Conservation (phyloP, 2,797 vertebrate genomes). For the Holocentrus rufus region DNA sequence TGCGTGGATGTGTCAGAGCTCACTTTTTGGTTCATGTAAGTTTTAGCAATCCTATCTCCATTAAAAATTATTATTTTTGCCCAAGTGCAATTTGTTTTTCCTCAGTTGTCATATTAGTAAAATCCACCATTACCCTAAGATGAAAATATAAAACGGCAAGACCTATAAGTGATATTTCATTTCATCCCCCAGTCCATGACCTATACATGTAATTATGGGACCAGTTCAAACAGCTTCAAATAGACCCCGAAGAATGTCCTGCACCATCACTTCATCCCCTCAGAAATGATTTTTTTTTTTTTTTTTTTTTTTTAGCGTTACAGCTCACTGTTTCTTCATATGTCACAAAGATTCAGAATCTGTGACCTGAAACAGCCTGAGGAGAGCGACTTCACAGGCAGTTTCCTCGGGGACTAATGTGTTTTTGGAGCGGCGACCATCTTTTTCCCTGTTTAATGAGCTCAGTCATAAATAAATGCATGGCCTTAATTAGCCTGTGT, state of each 20-base stretch:
- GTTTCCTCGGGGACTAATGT: constrained; percentile 78
- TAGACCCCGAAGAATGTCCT: constrained; percentile 71
- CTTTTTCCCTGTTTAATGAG: constrained; percentile 81
- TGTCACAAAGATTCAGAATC: constrained; percentile 76
- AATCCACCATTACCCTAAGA: constrained; percentile 58
- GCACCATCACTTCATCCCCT: constrained; percentile 54
- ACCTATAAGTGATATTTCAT: constrained; percentile 64
- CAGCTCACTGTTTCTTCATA: constrained; percentile 67
- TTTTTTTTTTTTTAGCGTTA: constrained; percentile 59
- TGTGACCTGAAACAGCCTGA: constrained; percentile 76
- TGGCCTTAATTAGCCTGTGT: constrained; percentile 85
- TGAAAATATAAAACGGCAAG: constrained; percentile 63
- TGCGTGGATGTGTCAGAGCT: constrained; percentile 3
- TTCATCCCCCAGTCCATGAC: constrained; percentile 67
- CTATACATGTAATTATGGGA: constrained; percentile 79
- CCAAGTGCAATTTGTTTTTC: constrained; percentile 48
- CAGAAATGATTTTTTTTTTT: constrained; percentile 47
- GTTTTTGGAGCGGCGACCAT: constrained; percentile 78
- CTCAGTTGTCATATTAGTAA: constrained; percentile 55
- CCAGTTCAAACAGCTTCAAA: constrained; percentile 80
- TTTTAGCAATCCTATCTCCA: constrained; percentile 32
- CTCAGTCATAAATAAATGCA: constrained; percentile 87
- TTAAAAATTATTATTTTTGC: constrained; percentile 38
- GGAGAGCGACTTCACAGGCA: constrained; percentile 77
- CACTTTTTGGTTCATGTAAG: background rate